Conservation (phyloP, 2,113 vertebrate genomes). For the Centropristis striata region DNA sequence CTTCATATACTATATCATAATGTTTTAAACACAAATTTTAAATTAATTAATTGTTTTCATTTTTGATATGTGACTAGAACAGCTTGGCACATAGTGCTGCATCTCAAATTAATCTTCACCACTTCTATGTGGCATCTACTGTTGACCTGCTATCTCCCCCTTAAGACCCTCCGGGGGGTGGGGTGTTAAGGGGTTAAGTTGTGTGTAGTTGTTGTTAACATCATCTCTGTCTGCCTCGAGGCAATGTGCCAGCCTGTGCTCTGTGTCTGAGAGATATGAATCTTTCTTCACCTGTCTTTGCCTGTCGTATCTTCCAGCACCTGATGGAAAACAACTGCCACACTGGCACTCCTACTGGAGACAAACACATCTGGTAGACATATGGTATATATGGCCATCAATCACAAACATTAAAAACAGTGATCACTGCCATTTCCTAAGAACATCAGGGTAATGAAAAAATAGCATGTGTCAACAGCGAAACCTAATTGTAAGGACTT, state of each 20-base stretch:
- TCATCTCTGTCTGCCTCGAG: not conserved
- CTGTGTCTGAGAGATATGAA: constrained; percentile 9
- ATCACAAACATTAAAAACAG: constrained; percentile 26
- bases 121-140: no score
- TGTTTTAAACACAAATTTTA: no score
- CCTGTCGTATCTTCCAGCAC: not conserved
- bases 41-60: no score
- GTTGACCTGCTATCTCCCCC: no score
- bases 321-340: constrained; percentile 53
- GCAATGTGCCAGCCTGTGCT: not conserved
- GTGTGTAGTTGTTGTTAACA: not conserved
- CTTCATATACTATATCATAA: no score
- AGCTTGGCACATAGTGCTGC: no score
- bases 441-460: not conserved
- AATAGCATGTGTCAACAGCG: not conserved
- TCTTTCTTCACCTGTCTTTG: constrained; percentile 38
- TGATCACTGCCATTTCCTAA: not conserved
- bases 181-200: no score
- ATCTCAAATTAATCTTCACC: no score
- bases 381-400: constrained; percentile 6
- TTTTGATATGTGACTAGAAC: no score
- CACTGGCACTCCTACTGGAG: constrained; percentile 27
- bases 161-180: no score
- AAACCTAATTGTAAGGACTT: not conserved
- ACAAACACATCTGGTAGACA: constrained; percentile 60